phyloP scores from a whole-genome alignment of 2,113 vertebrate genomes.

The Erythrocebus patas region DNA sequence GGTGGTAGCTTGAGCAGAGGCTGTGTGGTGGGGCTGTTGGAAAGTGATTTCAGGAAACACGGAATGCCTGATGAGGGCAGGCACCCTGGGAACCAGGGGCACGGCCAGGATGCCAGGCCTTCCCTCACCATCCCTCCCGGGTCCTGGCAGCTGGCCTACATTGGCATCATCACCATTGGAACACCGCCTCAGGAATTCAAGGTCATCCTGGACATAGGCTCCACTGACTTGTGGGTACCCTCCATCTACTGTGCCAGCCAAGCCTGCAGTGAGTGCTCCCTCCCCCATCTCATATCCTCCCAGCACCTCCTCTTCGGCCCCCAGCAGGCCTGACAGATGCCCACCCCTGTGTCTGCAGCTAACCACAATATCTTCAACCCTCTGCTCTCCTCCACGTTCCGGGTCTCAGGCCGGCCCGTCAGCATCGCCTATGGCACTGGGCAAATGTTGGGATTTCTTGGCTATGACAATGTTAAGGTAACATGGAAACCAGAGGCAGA shows the following conservation, averaged over 20 bases:
- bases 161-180: conserved; percentile 78
- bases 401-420: conserved; percentile 28
- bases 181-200: conserved; percentile 80
- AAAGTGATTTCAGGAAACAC: background rate
- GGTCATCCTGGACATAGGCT: conserved; percentile 81
- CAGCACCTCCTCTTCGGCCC: fast-evolving
- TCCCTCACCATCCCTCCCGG: too few species aligned
- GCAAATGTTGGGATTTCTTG: conserved; percentile 77
- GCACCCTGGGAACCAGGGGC: background rate
- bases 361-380: conserved; percentile 78
- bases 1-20: background rate
- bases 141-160: conserved; percentile 74
- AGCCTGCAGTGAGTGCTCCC: conserved; percentile 77
- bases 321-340: background rate
- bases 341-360: conserved; percentile 48
- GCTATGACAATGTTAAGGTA: conserved; percentile 80
- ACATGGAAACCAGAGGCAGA: background rate
- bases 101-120: background rate
- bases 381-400: conserved; percentile 72
- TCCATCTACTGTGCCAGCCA: conserved; percentile 77
- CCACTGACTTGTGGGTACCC: conserved; percentile 83
- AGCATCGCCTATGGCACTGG: conserved; percentile 74
- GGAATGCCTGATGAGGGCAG: background rate
- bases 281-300: fast-evolving
- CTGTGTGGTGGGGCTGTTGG: background rate